phyloP scores from a whole-genome alignment of 2,113 vertebrate genomes.

The Prunella himalayana region DNA sequence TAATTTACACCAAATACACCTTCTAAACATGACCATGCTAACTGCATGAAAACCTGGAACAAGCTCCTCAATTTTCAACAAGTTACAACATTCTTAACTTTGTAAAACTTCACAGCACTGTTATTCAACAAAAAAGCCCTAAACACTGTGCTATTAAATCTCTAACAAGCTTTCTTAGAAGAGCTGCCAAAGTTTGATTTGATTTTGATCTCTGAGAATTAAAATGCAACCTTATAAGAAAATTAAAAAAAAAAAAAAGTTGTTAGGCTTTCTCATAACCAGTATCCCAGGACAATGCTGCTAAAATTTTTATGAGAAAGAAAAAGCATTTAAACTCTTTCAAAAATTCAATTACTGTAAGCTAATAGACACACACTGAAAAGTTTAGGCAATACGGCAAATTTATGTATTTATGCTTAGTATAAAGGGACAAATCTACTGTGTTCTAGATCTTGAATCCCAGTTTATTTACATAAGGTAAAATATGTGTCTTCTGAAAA shows the following conservation, averaged over 20 bases:
- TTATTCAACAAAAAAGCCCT: not conserved
- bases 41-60: not conserved
- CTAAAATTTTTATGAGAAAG: constrained; percentile 18
- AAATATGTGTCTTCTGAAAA: not conserved
- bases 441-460: not conserved
- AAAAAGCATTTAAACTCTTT: not conserved
- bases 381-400: not conserved
- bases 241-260: not conserved
- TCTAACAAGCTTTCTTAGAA: not conserved
- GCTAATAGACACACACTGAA: not conserved
- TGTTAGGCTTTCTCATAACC: not conserved
- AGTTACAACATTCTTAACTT: not conserved
- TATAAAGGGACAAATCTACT: not conserved
- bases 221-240: not conserved
- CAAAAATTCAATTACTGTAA: not conserved
- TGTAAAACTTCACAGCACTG: not conserved
- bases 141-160: not conserved
- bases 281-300: not conserved
- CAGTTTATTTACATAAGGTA: not conserved
- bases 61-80: not conserved
- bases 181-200: not conserved
- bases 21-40: not conserved
- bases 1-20: not conserved
- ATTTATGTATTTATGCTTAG: not conserved
- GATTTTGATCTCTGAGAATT: constrained; percentile 23